Conservation (phyloP, 2,113 vertebrate genomes). For the human region DNA sequence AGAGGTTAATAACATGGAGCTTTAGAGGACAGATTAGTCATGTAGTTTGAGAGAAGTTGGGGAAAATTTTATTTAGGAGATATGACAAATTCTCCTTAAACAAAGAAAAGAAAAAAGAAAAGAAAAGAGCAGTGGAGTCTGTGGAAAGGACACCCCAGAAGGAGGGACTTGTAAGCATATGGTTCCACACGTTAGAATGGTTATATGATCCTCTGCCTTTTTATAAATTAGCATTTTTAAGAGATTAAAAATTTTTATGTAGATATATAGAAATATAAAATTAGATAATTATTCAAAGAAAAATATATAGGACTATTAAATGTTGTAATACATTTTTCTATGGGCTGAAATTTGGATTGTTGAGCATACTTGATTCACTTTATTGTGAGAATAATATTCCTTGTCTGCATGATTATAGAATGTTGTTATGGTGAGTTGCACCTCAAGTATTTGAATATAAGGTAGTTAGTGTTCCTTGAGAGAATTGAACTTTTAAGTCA, state of each 20-base stretch:
- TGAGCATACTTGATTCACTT: conserved; percentile 30
- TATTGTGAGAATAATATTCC: not conserved
- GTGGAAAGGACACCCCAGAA: not conserved
- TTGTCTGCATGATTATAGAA: not conserved
- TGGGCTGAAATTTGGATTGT: conserved; percentile 10
- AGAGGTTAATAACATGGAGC: not conserved
- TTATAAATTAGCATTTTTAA: conserved; percentile 8
- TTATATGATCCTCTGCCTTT: not conserved
- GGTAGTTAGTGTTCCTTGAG: not conserved
- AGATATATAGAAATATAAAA: not conserved
- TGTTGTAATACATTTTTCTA: not conserved
- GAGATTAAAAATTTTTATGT: not conserved
- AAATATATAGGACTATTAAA: not conserved
- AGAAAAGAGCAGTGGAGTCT: not conserved
- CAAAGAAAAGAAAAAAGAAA: not conserved
- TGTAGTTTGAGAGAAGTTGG: not conserved
- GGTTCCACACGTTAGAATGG: not conserved
- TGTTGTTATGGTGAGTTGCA: not conserved
- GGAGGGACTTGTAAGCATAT: not conserved
- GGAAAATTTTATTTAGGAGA: not conserved
- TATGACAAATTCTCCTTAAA: conserved; percentile 21
- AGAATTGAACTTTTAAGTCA: conserved; percentile 13
- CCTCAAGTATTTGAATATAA: not conserved
- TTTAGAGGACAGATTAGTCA: not conserved
- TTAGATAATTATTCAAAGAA: not conserved